A percentile compares a stretch with the other conserved stretches of the same genome.
Conservation (phyloP, 2,113 vertebrate genomes). For the Origma solitaria region DNA sequence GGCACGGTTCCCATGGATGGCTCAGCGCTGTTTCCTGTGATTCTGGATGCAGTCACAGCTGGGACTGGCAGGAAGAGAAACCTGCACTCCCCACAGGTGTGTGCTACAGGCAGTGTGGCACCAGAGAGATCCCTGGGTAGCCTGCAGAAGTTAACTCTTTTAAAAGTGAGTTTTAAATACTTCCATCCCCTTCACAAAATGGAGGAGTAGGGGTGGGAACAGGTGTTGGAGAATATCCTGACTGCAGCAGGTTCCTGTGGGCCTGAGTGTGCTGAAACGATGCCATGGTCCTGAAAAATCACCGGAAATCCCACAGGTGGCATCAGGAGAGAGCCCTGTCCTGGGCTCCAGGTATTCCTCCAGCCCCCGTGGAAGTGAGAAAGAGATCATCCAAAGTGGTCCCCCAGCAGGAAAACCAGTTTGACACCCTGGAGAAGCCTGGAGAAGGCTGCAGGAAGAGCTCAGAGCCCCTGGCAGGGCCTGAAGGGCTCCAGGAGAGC, state of each 20-base stretch:
- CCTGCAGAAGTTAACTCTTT: too few species aligned
- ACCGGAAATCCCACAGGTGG: neutral
- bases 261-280: neutral
- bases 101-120: fast-evolving
- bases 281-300: neutral
- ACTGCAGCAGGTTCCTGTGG: neutral
- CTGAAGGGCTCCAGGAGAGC: neutral
- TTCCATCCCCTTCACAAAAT: fast-evolving
- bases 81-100: neutral
- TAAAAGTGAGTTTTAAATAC: too few species aligned
- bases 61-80: neutral
- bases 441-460: neutral
- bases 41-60: neutral
- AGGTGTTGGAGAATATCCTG: neutral
- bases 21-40: neutral
- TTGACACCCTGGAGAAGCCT: neutral
- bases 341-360: neutral
- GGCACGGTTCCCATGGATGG: neutral
- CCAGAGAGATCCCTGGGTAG: neutral
- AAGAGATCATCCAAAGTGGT: neutral
- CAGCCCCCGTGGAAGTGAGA: neutral
- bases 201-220: neutral
- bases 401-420: neutral
- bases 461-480: neutral
- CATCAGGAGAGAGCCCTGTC: neutral